Base-by-base conservation (phyloP, 2,113 vertebrate species). In the Scopus umbretta region DNA sequence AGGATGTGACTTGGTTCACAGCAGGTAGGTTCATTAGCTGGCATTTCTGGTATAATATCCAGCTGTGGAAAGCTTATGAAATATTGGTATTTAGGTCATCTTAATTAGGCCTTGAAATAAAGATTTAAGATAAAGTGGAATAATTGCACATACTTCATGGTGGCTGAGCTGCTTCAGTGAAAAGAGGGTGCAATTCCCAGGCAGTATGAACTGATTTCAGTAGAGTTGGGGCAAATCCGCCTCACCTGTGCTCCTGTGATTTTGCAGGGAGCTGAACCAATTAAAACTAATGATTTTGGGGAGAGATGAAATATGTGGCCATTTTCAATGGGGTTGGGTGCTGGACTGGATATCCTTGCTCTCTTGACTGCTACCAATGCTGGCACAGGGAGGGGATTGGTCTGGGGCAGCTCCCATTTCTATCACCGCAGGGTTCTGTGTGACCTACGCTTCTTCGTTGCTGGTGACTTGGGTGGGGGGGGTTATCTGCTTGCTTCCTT, bases 51-150 rank as follows among this genome's bases (percentile, higher is more conserved):
- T 70, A 30, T 62, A 75, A 82, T 72, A 94, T 90, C 86, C 91
- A 96, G 92, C 95, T 97, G 96, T 90, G 92, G 38, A 87, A 68
- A 86, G 66, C 80, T 95, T 94, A 92, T 65, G 78, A 78, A 94
- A 63, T 86, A 74, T 13, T 94, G 58, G 73, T 87, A 94, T 95
- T 94, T 91, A 94, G 94, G 95, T 95, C 95, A 94, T 91, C 94
- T 75, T 95, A 94, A 94, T 95, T 97, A 97, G 76, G 25, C 65
- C 38, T 92, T 1, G 9, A 85, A 97, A 72, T 68, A 87, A 68
- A 91, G 90, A 85, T 90, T 68, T 86, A 71, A 84, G 84, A 88
- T 94, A 12, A 82, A 85, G 45, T 79, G 58, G 70, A 94, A 61
- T 79, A 94, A 87, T 89, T 92, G 45, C 62, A 53, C 11, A 7